A percentile compares a stretch with the other conserved stretches of the same genome.
These are phyloP conservation scores for Eupsittula cactorum DNA, from an alignment of 2,113 vertebrate species.

Conservation along the genomic window DNA sequence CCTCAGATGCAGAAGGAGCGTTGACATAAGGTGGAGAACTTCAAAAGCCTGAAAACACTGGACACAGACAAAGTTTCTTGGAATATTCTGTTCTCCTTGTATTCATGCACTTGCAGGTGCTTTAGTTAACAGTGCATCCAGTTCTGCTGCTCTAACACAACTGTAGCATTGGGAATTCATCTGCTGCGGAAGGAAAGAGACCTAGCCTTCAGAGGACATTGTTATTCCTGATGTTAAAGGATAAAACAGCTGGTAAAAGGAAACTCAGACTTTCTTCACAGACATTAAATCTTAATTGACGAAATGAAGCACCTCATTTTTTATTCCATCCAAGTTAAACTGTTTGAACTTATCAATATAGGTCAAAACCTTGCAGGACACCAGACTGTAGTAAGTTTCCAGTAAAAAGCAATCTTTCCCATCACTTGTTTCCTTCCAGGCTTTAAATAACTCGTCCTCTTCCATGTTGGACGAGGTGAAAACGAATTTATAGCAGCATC, in stretches of 20 bases:
- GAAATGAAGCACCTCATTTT: slow-evolving; percentile 48
- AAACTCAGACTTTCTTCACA: neutral
- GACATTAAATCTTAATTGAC: slow-evolving; percentile 9
- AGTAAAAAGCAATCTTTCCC: slow-evolving; percentile 79
- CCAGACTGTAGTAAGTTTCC: slow-evolving; percentile 87
- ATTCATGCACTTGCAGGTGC: neutral
- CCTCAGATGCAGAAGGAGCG: neutral
- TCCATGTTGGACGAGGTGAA: slow-evolving; percentile 83
- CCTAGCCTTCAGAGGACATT: neutral
- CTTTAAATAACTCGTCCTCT: slow-evolving; percentile 69
- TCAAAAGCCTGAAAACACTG: neutral
- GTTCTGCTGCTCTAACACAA: neutral
- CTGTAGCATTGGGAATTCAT: neutral
- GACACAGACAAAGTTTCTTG: neutral
- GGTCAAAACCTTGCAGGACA: slow-evolving; percentile 87
- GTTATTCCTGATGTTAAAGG: neutral
- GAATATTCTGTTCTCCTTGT: neutral
- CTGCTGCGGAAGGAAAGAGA: neutral
- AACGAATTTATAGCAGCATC: slow-evolving; percentile 90
- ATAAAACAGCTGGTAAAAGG: neutral
- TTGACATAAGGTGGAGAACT: neutral
- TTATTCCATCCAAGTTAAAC: slow-evolving; percentile 52
- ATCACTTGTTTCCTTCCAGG: slow-evolving; percentile 81
- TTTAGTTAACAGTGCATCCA: neutral
- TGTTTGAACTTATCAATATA: slow-evolving; percentile 84